Evolutionary conservation across 2,888 invertebrate species (phyloP).

Genomic region (Nephrocerus scutellatus): DNA sequence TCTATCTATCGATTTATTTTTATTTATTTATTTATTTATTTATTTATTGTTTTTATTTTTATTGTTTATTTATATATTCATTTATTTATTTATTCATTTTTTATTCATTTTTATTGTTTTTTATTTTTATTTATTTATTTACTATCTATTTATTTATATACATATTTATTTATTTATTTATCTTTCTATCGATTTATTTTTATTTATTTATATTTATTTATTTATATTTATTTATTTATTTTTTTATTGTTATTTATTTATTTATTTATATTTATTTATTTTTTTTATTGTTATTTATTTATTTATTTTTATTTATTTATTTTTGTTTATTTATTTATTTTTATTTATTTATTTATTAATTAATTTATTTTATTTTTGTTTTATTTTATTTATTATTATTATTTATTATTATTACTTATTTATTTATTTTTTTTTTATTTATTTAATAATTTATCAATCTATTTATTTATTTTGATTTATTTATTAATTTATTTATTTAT

Average conservation of each 20-base stretch:
- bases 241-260: background rate
- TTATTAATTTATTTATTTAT: too few relatives aligned
- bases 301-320: too few relatives aligned
- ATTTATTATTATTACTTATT: too few relatives aligned
- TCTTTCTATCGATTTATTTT: background rate
- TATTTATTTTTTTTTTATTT: too few relatives aligned
- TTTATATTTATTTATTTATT: background rate
- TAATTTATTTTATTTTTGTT: too few relatives aligned
- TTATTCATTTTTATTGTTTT: background rate
- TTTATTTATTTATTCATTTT: background rate
- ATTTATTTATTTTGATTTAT: too few relatives aligned
- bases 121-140: background rate
- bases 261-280: background rate
- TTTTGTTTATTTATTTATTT: too few relatives aligned
- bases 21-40: background rate
- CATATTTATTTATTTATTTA: background rate
- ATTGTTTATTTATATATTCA: background rate
- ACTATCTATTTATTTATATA: background rate
- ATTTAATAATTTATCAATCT: too few relatives aligned
- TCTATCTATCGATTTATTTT: too few relatives aligned
- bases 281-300: too few relatives aligned
- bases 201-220: background rate
- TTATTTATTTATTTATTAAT: too few relatives aligned
- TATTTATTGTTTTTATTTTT: background rate
- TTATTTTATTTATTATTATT: too few relatives aligned